Evolutionary conservation across 2,113 vertebrate genomes (phyloP).

Genomic region (Tricholaema leucomelas): DNA sequence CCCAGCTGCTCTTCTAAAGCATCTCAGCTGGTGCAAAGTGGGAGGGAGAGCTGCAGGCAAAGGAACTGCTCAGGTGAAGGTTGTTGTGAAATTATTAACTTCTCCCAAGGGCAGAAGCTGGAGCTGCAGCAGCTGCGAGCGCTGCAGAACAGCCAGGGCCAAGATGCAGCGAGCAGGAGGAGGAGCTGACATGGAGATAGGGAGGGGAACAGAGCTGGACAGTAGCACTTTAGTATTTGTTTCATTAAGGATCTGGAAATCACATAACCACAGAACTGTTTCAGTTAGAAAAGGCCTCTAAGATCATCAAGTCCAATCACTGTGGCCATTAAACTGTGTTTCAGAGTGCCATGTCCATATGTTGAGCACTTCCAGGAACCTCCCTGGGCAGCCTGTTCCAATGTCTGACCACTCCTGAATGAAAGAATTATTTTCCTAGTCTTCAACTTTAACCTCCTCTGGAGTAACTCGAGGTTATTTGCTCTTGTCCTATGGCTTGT

Average conservation of each 20-base stretch:
- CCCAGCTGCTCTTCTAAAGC: slow-evolving; percentile 4
- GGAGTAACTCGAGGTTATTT: no score
- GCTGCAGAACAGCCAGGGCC: not conserved
- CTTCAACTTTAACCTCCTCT: no score
- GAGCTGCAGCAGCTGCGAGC: not conserved
- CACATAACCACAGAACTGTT: no score
- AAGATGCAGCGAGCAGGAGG: not conserved
- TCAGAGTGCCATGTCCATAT: no score
- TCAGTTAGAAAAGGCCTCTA: no score
- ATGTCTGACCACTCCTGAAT: no score
- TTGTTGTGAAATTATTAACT: not conserved
- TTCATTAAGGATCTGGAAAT: not conserved
- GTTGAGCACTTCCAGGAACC: no score
- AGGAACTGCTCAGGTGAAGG: not conserved
- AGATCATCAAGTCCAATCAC: no score
- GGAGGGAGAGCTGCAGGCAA: not conserved
- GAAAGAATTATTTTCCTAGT: no score
- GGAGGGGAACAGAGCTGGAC: not conserved
- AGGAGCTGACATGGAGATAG: not conserved
- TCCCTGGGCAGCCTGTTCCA: no score
- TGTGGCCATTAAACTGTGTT: no score
- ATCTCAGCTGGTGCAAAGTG: not conserved
- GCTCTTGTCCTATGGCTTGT: no score
- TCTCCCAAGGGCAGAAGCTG: not conserved
- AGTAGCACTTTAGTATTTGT: not conserved